Base-by-base conservation (phyloP, 2,888 invertebrate genomes). In the Tetranychus piercei region DNA sequence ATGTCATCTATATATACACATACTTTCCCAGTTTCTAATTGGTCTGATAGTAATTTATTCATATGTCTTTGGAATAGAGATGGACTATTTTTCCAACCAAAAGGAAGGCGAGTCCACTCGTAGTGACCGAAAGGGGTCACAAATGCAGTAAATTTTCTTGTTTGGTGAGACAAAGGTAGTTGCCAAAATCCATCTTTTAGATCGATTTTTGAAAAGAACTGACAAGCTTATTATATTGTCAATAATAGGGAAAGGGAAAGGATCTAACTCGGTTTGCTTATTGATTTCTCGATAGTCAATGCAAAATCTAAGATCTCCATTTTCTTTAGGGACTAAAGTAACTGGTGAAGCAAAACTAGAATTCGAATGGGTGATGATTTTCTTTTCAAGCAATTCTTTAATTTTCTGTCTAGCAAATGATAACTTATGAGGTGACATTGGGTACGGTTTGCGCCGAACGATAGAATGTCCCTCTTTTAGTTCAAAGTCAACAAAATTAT, bases 71-170 rank as follows among this genome's bases (percentile, higher is more conserved):
- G 72, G 20, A 72, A 72, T 15, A 55, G 15, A 9, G 72, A 22
- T n/a, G 72, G 72, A 18, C 23, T 23, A 43, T 72, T 72, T 23
- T 72, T 72, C 72, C 72, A 72, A 11, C 72, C 72, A 44, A 55
- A 72, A 1, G 72, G 72, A 18, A 72, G 20, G 9, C 45, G 72
- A 55, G 8, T 72, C 44, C 44, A 55, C 20, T 72, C 55, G 6
- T 45, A 72, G 11, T 72, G 72, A 5, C 72, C 72, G 5, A 55
- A 44, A 9, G 44, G 5, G 1, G 72, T 72, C 1, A 72, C 72
- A 55, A 72, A 72, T 18, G 72, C 55, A 2, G 72, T 44, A 44
- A 23, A 72, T 5, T 72, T 44, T 72, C 23, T 44, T 3, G 72
- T 72, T 44, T 44, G 11, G 1, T 3, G 9, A 11, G 72, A 23